Percentiles rank a stretch among this genome's conserved stretches.
phyloP scores from a whole-genome alignment of 2,888 invertebrate species.

The Danaus chrysippus region DNA sequence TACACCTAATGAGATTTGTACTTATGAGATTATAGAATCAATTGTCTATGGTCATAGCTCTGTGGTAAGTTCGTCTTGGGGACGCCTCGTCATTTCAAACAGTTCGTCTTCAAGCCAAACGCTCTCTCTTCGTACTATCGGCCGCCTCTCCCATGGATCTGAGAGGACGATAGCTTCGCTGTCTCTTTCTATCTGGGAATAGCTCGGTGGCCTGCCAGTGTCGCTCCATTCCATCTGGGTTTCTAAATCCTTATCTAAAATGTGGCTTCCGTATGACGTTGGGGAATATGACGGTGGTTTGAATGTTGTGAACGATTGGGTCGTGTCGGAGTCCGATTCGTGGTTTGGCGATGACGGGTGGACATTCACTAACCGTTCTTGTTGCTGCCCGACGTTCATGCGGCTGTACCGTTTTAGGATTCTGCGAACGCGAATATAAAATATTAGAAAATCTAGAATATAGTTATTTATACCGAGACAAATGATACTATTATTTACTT shows the following conservation, averaged over 20 bases:
- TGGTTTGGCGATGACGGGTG: slow-evolving; percentile 81
- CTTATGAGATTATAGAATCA: slow-evolving; percentile 42
- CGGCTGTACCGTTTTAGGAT: slow-evolving; percentile 83
- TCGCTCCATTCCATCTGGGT: slow-evolving; percentile 77
- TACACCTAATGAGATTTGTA: slow-evolving; percentile 38
- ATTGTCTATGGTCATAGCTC: slow-evolving; percentile 80
- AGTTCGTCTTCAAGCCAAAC: slow-evolving; percentile 89
- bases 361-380: slow-evolving; percentile 88
- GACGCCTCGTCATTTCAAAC: slow-evolving; percentile 89
- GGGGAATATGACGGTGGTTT: slow-evolving; percentile 75
- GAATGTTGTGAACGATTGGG: slow-evolving; percentile 73
- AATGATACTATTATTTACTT: too few relatives aligned
- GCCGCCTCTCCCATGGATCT: slow-evolving; percentile 73
- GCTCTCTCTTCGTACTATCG: slow-evolving; percentile 74
- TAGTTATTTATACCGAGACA: neutral
- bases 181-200: slow-evolving; percentile 69
- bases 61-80: slow-evolving; percentile 93
- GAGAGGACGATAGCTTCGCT: slow-evolving; percentile 66
- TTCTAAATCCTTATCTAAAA: slow-evolving; percentile 64
- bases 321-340: slow-evolving; percentile 62
- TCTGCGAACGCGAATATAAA: slow-evolving; percentile 44
- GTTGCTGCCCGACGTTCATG: slow-evolving; percentile 77
- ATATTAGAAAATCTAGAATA: neutral
- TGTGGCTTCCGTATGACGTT: slow-evolving; percentile 70
- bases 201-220: slow-evolving; percentile 73